These are phyloP conservation scores for Drosophila parabipectinata DNA, from an alignment of 1,140 invertebrate species.

Conservation along the genomic window DNA sequence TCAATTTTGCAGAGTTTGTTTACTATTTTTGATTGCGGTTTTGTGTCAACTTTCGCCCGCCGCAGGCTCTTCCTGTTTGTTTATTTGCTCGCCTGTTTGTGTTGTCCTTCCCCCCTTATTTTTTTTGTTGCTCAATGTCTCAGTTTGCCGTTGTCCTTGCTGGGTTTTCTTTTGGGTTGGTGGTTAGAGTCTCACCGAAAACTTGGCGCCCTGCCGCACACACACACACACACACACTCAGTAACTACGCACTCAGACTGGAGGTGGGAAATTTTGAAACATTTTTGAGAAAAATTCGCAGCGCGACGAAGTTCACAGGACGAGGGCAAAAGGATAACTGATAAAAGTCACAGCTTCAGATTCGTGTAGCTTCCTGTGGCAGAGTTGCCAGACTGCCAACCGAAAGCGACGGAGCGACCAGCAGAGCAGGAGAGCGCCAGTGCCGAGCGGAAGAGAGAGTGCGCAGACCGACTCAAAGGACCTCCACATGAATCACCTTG, in stretches of 20 bases:
- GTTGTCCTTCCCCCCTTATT: slow-evolving; percentile 12
- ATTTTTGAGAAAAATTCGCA: slow-evolving; percentile 23
- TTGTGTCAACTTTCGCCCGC: slow-evolving; percentile 45
- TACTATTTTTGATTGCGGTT: slow-evolving; percentile 45
- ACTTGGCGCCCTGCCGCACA: slow-evolving; percentile 67
- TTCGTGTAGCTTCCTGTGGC: not conserved
- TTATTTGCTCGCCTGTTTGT: slow-evolving; percentile 15
- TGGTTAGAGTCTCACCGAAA: slow-evolving; percentile 58
- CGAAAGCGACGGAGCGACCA: not conserved
- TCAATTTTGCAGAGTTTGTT: slow-evolving; percentile 30
- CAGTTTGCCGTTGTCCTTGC: slow-evolving; percentile 26
- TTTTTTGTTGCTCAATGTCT: slow-evolving; percentile 38
- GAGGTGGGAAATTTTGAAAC: slow-evolving; percentile 9
- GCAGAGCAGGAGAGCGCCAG: not conserved
- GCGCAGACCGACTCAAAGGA: not conserved
- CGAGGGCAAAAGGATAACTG: slow-evolving; percentile 66
- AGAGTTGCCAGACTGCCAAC: slow-evolving; percentile 49
- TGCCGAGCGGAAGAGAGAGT: slow-evolving; percentile 17
- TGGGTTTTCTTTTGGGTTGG: slow-evolving; percentile 29
- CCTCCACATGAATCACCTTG: slow-evolving; percentile 33
- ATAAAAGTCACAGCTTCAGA: slow-evolving; percentile 44
- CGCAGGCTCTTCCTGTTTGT: slow-evolving; percentile 21
- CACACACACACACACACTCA: slow-evolving; percentile 20
- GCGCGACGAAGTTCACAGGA: slow-evolving; percentile 51
- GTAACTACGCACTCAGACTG: slow-evolving; percentile 19